Evolutionary conservation across 2,888 invertebrate species (phyloP).

Genomic region (Drosophila parthenogenetica): DNA sequence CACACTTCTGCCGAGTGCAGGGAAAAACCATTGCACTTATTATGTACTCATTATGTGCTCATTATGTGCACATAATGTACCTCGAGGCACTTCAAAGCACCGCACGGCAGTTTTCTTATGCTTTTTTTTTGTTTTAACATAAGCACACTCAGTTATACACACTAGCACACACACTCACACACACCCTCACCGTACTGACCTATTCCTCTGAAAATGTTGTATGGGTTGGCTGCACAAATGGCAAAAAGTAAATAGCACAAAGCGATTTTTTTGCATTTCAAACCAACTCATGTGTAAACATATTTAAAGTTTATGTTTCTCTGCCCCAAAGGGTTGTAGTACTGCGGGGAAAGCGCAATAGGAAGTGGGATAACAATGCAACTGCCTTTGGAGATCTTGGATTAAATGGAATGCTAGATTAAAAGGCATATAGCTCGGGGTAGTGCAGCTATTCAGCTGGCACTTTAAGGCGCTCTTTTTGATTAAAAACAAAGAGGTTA

Average conservation of each 20-base stretch:
- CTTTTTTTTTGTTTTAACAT: constrained; percentile 44
- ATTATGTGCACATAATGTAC: constrained; percentile 62
- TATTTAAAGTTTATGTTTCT: constrained; percentile 56
- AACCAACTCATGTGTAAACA: constrained; percentile 67
- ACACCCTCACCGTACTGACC: constrained; percentile 78
- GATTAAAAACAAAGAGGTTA: no score
- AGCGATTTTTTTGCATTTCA: constrained; percentile 49
- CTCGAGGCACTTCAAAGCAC: constrained; percentile 38
- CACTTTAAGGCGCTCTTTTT: no score
- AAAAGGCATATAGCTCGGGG: neutral
- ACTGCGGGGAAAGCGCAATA: neutral
- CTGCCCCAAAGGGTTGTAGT: constrained; percentile 28
- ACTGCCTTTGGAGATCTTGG: constrained; percentile 26
- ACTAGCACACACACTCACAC: constrained; percentile 19
- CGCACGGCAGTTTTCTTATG: constrained; percentile 33
- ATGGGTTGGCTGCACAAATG: constrained; percentile 62
- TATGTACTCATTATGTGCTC: constrained; percentile 61
- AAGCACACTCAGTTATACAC: constrained; percentile 36
- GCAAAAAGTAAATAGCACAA: constrained; percentile 48
- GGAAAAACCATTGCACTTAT: constrained; percentile 57
- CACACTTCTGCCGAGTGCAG: neutral
- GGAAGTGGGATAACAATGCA: constrained; percentile 22
- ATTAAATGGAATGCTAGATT: neutral
- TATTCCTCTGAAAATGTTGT: constrained; percentile 81
- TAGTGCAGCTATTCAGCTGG: neutral